phyloP scores from a whole-genome alignment of 1,140 invertebrate species.

The Stenopsyche tienmushanensis region DNA sequence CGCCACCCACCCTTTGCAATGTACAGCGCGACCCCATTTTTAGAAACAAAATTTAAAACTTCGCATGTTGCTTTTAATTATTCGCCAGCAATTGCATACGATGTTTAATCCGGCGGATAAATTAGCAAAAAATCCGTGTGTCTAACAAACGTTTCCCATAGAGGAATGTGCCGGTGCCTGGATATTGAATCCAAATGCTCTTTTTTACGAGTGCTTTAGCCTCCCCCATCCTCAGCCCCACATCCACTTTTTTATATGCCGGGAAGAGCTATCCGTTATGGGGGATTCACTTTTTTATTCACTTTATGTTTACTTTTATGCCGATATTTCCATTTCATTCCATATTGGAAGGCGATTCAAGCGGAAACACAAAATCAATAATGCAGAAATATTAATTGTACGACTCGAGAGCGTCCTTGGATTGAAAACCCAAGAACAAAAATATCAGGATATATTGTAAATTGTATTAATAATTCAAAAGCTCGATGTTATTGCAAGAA shows the following conservation, averaged over 20 bases:
- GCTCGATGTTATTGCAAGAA: no score
- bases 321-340: constrained; percentile 28
- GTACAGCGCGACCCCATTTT: no score
- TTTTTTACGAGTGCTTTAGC: constrained; percentile 30
- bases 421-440: no score
- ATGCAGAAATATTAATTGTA: no score
- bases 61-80: no score
- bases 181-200: constrained; percentile 23
- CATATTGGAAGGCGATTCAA: constrained; percentile 20
- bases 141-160: constrained; percentile 5
- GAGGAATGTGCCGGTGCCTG: neutral
- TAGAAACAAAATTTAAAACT: no score
- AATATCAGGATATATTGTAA: no score
- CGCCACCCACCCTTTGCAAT: no score
- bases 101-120: neutral
- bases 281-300: constrained; percentile 30
- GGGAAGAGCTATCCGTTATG: constrained; percentile 18
- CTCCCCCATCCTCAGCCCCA: neutral
- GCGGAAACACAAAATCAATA: neutral
- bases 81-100: neutral
- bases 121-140: constrained; percentile 4
- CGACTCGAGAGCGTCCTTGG: no score
- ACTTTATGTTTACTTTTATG: constrained; percentile 32
- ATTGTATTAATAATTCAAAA: no score
- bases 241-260: constrained; percentile 19